A percentile compares a stretch with the other conserved stretches of the same genome.
Conservation (phyloP, 1,140 invertebrate species). For the Drosophila melanica region DNA sequence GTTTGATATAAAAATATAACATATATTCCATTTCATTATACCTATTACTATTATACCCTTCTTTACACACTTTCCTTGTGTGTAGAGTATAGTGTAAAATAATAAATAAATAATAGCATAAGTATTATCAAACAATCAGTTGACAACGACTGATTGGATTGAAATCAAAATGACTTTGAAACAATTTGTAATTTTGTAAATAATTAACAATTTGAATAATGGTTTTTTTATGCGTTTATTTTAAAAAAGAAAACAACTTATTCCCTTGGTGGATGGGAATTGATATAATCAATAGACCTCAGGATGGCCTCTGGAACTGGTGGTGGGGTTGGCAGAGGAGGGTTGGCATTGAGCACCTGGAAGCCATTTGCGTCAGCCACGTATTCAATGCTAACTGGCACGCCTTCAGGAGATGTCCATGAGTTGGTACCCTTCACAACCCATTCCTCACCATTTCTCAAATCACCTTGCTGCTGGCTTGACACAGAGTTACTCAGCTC, state of each 20-base stretch:
- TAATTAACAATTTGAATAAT: too few relatives aligned
- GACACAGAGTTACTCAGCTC: constrained; percentile 88
- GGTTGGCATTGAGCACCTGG: constrained; percentile 85
- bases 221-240: constrained; percentile 40
- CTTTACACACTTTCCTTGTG: too few relatives aligned
- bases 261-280: constrained; percentile 53
- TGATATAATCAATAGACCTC: constrained; percentile 85
- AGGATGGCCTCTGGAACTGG: constrained; percentile 87
- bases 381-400: constrained; percentile 68
- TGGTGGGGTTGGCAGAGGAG: constrained; percentile 88
- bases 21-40: too few relatives aligned
- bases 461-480: constrained; percentile 89
- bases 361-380: constrained; percentile 89
- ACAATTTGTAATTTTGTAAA: too few relatives aligned
- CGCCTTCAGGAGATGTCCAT: constrained; percentile 90
- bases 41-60: too few relatives aligned
- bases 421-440: constrained; percentile 89
- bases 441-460: constrained; percentile 88
- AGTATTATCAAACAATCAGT: too few relatives aligned
- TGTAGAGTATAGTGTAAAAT: too few relatives aligned
- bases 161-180: too few relatives aligned
- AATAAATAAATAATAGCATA: too few relatives aligned
- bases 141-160: too few relatives aligned
- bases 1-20: too few relatives aligned
- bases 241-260: constrained; percentile 47